Conservation (phyloP, 2,113 vertebrate species). For the Pollachius pollachius region DNA sequence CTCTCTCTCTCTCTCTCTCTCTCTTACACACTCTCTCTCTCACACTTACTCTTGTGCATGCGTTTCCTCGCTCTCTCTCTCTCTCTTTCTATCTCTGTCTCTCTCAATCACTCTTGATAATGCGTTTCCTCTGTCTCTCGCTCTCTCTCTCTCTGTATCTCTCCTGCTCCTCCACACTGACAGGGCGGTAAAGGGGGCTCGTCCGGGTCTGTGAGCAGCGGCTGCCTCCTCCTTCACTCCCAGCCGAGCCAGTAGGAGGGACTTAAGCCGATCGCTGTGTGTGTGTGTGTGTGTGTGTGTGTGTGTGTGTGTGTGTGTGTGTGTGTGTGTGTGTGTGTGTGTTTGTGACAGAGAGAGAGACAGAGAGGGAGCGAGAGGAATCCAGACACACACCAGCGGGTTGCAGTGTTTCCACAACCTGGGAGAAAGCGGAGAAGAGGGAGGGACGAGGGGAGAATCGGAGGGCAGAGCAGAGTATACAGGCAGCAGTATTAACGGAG, state of each 20-base stretch:
- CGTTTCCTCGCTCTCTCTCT: constrained; percentile 65
- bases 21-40: constrained; percentile 33
- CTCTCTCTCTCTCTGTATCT: constrained; percentile 43
- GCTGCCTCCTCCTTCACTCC: constrained; percentile 78
- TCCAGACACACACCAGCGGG: constrained; percentile 82
- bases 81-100: constrained; percentile 37
- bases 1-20: constrained; percentile 43
- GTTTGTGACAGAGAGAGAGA: too few relatives aligned
- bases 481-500: constrained; percentile 56
- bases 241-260: constrained; percentile 83
- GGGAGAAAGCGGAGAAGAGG: constrained; percentile 58
- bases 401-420: constrained; percentile 84
- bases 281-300: constrained; percentile 2
- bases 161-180: constrained; percentile 80
- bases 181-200: constrained; percentile 81
- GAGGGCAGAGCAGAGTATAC: constrained; percentile 33
- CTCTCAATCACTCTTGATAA: constrained; percentile 21
- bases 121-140: constrained; percentile 62
- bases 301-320: too few relatives aligned
- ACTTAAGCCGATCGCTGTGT: constrained; percentile 64
- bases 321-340: too few relatives aligned
- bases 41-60: constrained; percentile 25
- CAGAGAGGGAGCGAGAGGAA: constrained; percentile 61
- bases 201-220: constrained; percentile 80
- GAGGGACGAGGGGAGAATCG: constrained; percentile 8